Conservation (phyloP, 2,113 vertebrate species). For the Ellobius talpinus region DNA sequence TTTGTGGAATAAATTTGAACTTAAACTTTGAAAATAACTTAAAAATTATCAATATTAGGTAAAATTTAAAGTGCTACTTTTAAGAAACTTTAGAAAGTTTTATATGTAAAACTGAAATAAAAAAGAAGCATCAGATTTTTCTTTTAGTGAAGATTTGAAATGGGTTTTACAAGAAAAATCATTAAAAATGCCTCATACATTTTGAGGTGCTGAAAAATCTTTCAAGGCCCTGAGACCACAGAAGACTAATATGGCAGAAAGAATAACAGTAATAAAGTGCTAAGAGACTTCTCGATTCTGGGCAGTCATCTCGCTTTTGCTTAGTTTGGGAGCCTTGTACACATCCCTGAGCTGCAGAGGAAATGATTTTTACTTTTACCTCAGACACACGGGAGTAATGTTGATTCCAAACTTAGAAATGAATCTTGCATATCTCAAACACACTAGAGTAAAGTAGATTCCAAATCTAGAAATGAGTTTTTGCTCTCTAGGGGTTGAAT, state of each 20-base stretch:
- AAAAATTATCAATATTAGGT: neutral
- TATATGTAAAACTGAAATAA: neutral
- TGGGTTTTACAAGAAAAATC: constrained; percentile 37
- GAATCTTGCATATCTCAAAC: constrained; percentile 53
- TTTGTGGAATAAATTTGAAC: neutral
- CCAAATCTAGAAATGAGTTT: constrained; percentile 68
- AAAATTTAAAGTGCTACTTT: neutral
- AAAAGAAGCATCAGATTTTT: neutral
- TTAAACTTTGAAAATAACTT: neutral
- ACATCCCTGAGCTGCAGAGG: neutral
- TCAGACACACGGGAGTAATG: constrained; percentile 58
- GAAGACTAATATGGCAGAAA: neutral
- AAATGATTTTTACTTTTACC: constrained; percentile 67
- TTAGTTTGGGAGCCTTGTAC: neutral
- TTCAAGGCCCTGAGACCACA: neutral
- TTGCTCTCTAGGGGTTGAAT: constrained; percentile 31
- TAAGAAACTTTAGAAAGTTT: neutral
- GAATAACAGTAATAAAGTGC: neutral
- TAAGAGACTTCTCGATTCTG: constrained; percentile 1
- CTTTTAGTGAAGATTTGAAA: constrained; percentile 14
- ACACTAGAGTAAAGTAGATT: constrained; percentile 67
- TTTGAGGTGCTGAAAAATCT: constrained; percentile 8
- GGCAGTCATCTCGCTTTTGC: neutral
- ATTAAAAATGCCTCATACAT: constrained; percentile 15
- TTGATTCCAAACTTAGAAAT: constrained; percentile 65